Conservation (phyloP, 2,888 invertebrate species). For the Drosophila tripunctata region DNA sequence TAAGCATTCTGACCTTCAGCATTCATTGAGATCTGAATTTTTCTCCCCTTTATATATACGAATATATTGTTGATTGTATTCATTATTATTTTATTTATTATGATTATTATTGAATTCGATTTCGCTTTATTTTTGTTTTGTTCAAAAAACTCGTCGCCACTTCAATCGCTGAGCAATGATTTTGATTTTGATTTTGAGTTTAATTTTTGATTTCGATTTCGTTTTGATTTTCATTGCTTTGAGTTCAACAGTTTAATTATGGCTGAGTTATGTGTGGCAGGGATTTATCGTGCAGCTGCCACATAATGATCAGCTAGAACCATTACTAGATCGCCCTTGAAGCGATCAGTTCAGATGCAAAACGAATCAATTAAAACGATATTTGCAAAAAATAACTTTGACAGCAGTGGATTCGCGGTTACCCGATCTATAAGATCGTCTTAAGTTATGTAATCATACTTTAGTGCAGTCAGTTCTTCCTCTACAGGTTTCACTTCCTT, state of each 20-base stretch:
- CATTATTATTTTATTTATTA: slow-evolving; percentile 56
- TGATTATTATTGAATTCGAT: slow-evolving; percentile 65
- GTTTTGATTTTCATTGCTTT: slow-evolving; percentile 8
- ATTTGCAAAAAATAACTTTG: background rate
- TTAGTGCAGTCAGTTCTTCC: slow-evolving; percentile 6
- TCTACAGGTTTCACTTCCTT: slow-evolving; percentile 17
- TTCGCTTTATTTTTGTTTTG: slow-evolving; percentile 41
- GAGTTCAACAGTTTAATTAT: slow-evolving; percentile 69
- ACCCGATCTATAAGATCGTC: slow-evolving; percentile 16
- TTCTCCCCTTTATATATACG: background rate
- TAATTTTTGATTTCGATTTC: slow-evolving; percentile 9
- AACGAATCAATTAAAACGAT: background rate
- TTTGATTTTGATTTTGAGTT: slow-evolving; percentile 16
- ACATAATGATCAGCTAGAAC: slow-evolving; percentile 43
- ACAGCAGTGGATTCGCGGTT: background rate
- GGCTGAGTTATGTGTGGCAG: slow-evolving; percentile 45
- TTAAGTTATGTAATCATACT: slow-evolving; percentile 14
- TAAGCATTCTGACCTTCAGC: slow-evolving; percentile 80
- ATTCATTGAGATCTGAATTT: slow-evolving; percentile 67
- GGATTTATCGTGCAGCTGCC: slow-evolving; percentile 41
- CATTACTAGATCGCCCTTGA: slow-evolving; percentile 21
- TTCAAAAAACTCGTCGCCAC: slow-evolving; percentile 31
- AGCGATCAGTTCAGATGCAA: slow-evolving; percentile 2
- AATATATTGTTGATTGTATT: slow-evolving; percentile 4
- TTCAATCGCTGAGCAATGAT: slow-evolving; percentile 37